Base-by-base conservation (phyloP, 1,140 invertebrate species). In the Ridgeia piscesae region DNA sequence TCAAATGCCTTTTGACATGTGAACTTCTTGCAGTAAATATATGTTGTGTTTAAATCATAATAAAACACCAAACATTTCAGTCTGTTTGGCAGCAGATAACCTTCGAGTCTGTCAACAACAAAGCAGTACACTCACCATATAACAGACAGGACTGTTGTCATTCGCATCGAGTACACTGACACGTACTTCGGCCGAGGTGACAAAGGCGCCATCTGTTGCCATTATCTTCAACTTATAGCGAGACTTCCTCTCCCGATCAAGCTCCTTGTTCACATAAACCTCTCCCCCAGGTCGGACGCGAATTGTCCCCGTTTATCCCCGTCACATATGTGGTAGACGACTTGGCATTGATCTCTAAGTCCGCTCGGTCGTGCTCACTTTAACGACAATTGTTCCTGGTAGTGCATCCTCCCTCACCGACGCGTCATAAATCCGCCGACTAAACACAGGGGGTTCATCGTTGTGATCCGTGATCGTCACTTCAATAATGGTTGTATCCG, bases 201-300 rank as follows among this genome's bases (percentile, higher is more conserved):
- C 95, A 33, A 97, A 97, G 27, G 91, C 92, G 27, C 94, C 93
- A 96, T 99, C 99, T 94, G 97, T 98, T 0, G 98, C 98, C 2
- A 97, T 98, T 17, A 99, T 96, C 94, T 98, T 99, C 1, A 99
- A 96, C 89, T 97, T 97, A 95, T 99, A 99, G 93, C 98, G 97
- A 89, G 96, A 97, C 93, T 97, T 97, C 27, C 97, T 96, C 96
- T 99, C 98, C 21, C 98, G 96, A 95, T 99, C 98, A 33, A 99
- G 95, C 34, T 91, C 58, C 90, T 92, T 92, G 94, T 94, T 95
- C 8, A 94, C 93, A 90, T 94, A 95, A 21, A 95, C 93, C 91
- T 95, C 95, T 34, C 95, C 95, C n/a, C 91, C 95, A 9, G 93
- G 91, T 27, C 93, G 48, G 77, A 95, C 95, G 94, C 35, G 92